Percentiles rank a stretch among this genome's conserved stretches.
Conservation (phyloP, 2,888 invertebrate genomes). For the Sialis fuliginosa region DNA sequence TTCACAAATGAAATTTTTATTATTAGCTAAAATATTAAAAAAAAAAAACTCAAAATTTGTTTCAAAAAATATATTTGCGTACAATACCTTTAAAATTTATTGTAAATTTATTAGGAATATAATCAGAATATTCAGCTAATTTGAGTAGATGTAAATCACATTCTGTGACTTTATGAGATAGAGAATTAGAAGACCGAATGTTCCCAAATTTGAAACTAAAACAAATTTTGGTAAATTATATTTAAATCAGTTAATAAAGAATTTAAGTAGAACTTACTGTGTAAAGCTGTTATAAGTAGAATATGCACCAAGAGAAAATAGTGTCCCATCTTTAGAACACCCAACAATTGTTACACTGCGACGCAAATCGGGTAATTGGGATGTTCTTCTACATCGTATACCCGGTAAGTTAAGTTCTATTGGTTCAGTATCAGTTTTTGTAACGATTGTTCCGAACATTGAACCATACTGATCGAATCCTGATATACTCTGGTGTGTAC, state of each 20-base stretch:
- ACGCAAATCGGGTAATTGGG: constrained; percentile 15
- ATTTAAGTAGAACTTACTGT: constrained; percentile 29
- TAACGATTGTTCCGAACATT: constrained; percentile 35
- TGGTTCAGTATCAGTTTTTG: constrained; percentile 25
- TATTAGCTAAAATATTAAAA: constrained; percentile 12
- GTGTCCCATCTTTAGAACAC: constrained; percentile 33
- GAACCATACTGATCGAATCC: constrained; percentile 48
- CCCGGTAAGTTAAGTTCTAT: constrained; percentile 32
- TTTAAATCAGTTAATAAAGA: not conserved
- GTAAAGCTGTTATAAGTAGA: constrained; percentile 32
- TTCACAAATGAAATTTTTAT: constrained; percentile 12
- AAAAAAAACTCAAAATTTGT: not conserved
- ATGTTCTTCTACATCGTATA: constrained; percentile 29
- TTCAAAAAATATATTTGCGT: not conserved
- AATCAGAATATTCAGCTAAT: constrained; percentile 25
- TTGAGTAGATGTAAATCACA: constrained; percentile 30
- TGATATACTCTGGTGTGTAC: constrained; percentile 23
- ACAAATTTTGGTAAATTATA: no score
- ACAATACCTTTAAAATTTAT: constrained; percentile 31
- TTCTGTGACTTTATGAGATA: constrained; percentile 24
- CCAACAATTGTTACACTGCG: constrained; percentile 24
- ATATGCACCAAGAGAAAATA: constrained; percentile 32
- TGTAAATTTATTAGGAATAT: constrained; percentile 28
- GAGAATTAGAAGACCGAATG: constrained; percentile 28
- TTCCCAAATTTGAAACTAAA: constrained; percentile 35